Conservation (phyloP, 1,140 invertebrate genomes). For the Macrobrachium nipponense region DNA sequence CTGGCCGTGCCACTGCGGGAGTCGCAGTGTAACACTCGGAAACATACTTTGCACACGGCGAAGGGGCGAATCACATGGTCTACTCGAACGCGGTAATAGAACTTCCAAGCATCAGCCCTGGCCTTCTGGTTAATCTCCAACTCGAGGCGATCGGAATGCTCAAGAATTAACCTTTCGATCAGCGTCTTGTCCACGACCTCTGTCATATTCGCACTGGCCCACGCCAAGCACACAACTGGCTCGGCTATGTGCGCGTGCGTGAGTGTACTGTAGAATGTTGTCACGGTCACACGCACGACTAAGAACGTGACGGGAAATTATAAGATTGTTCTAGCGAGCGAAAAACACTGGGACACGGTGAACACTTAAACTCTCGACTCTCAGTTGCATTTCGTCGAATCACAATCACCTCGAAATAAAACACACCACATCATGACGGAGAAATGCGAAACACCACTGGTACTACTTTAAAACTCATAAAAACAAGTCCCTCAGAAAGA, state of each 20-base stretch:
- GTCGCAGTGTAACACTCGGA: conserved; percentile 64
- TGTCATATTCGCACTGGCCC: conserved; percentile 63
- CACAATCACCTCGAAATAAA: conserved; percentile 23
- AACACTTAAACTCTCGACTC: not conserved
- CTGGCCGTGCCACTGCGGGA: conserved; percentile 62
- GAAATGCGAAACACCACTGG: conserved; percentile 43
- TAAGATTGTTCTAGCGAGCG: conserved; percentile 59
- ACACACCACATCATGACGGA: conserved; percentile 40
- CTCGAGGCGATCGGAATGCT: conserved; percentile 64
- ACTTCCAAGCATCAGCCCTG: conserved; percentile 63
- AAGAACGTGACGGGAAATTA: conserved; percentile 62
- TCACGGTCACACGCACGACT: conserved; percentile 62
- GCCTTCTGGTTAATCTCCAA: conserved; percentile 64
- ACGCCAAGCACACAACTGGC: conserved; percentile 62
- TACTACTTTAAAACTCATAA: conserved; percentile 52
- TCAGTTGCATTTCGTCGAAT: not conserved
- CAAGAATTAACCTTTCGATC: conserved; percentile 64
- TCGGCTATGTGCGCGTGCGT: conserved; percentile 62
- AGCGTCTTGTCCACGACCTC: conserved; percentile 64
- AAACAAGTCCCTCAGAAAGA: conserved; percentile 51
- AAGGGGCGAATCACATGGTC: conserved; percentile 62
- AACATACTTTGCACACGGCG: conserved; percentile 64
- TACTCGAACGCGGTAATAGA: conserved; percentile 64
- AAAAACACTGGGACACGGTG: conserved; percentile 23
- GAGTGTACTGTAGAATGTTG: conserved; percentile 62